Percentiles rank a stretch among this genome's conserved stretches.
These are phyloP conservation scores for Abramis brama DNA, from an alignment of 2,113 vertebrate species.

Conservation along the genomic window DNA sequence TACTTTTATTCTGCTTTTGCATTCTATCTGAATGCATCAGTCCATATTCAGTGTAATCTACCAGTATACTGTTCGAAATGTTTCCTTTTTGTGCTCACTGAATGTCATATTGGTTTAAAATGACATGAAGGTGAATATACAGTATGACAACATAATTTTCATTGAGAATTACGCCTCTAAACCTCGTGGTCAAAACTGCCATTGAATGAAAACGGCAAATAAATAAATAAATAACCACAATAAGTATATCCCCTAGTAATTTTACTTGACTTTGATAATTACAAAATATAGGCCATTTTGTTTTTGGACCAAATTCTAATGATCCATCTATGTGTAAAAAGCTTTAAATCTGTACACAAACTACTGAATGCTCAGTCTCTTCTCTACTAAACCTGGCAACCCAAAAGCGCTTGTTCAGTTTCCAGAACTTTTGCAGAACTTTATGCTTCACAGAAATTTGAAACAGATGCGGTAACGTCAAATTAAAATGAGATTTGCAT, in stretches of 20 bases:
- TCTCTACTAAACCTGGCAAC: background rate
- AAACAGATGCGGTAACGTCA: constrained; percentile 82
- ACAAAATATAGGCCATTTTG: background rate
- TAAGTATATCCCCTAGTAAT: background rate
- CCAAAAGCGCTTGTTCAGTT: background rate
- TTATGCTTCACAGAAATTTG: constrained; percentile 56
- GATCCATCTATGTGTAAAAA: background rate
- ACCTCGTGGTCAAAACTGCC: background rate
- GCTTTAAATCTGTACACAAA: background rate
- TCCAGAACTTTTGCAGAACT: constrained; percentile 9
- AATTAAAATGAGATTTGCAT: constrained; percentile 80
- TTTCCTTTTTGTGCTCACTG: too few species aligned
- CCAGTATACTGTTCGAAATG: background rate
- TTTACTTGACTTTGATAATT: background rate
- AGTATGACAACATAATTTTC: background rate
- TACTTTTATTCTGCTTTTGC: background rate
- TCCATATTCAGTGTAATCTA: background rate
- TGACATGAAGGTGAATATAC: background rate
- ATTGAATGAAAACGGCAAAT: background rate
- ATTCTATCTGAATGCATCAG: background rate
- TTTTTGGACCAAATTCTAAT: background rate
- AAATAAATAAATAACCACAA: background rate
- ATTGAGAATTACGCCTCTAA: background rate
- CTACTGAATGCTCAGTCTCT: background rate
- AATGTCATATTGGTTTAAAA: background rate